A percentile compares a stretch with the other conserved stretches of the same genome.
phyloP scores from a whole-genome alignment of 2,888 invertebrate genomes.

The Tipula unca region DNA sequence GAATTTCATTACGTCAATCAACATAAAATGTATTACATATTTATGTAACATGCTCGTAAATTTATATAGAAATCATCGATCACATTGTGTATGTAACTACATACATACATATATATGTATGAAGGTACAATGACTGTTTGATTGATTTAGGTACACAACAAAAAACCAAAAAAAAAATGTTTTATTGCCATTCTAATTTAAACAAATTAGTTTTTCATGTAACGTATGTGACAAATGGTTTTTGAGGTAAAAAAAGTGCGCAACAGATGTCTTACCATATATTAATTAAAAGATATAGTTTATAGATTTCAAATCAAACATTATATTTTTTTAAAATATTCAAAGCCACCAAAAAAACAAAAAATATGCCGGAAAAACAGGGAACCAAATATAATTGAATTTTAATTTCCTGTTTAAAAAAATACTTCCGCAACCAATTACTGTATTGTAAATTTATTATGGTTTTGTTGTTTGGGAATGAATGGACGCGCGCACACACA shows the following conservation, averaged over 20 bases:
- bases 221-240: neutral
- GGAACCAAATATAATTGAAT: neutral
- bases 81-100: neutral
- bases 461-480: neutral
- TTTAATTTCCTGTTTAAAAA: neutral
- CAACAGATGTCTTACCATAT: neutral
- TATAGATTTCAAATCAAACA: neutral
- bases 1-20: neutral
- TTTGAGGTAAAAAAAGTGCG: neutral
- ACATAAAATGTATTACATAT: neutral
- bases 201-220: neutral
- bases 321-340: neutral
- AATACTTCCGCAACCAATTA: neutral
- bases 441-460: neutral
- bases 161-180: neutral
- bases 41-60: neutral
- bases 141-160: neutral
- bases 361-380: neutral
- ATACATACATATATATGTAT: too few relatives aligned
- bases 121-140: neutral
- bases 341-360: neutral
- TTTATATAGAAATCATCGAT: neutral
- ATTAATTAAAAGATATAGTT: neutral
- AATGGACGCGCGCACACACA: neutral
- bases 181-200: neutral